A percentile compares a stretch with the other conserved stretches of the same genome.
Evolutionary conservation across 2,113 vertebrate species (phyloP).

Genomic region (Rhipidura dahli): DNA sequence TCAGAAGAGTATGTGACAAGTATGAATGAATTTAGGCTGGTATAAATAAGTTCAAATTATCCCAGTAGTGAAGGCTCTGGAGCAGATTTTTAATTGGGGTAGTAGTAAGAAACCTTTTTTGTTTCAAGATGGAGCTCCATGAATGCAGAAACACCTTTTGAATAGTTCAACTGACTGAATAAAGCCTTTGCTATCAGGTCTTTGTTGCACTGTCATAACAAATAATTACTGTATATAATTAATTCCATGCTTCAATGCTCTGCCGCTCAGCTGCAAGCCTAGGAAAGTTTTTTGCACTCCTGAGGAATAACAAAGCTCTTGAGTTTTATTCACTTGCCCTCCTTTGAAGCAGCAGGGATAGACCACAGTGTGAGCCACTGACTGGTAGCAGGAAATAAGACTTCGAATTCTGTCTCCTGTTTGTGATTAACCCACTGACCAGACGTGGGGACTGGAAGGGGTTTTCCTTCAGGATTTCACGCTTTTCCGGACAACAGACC

Average conservation of each 20-base stretch:
- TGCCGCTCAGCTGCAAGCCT: neutral
- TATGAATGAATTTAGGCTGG: neutral
- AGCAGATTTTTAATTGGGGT: neutral
- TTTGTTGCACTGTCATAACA: slow-evolving; percentile 15
- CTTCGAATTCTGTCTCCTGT: neutral
- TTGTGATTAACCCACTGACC: neutral
- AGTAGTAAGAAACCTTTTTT: neutral
- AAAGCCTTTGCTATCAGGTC: slow-evolving; percentile 6
- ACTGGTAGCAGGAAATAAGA: neutral
- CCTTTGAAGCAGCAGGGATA: neutral
- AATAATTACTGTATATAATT: slow-evolving; percentile 22
- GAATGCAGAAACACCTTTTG: neutral
- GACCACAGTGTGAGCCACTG: neutral
- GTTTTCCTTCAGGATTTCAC: neutral
- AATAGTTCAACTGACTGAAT: neutral
- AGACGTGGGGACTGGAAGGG: neutral
- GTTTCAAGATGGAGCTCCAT: neutral
- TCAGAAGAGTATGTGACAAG: neutral
- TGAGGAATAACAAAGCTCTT: neutral
- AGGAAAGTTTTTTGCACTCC: neutral
- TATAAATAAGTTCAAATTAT: neutral
- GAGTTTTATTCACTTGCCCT: neutral
- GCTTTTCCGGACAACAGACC: neutral
- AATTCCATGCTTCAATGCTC: neutral
- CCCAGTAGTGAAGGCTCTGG: neutral